Evolutionary conservation across 2,113 vertebrate species (phyloP), one percentile per base, ranked within the genome.

Genomic region (Oryzias melastigma): DNA sequence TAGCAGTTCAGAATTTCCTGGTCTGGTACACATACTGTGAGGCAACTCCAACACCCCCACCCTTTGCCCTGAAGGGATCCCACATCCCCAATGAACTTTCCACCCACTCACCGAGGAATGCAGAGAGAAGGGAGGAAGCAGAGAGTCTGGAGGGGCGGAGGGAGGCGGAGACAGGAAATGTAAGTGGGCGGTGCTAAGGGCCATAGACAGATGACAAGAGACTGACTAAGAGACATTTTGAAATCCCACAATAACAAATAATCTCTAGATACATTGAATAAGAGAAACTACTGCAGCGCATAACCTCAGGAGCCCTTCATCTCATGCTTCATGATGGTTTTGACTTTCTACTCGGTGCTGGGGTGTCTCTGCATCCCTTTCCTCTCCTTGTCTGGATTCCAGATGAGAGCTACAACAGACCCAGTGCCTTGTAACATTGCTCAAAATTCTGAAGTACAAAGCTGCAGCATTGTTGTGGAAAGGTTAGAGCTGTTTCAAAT

Each of bases 81-180:
- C 76, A 81, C 86, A 85, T 84, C 79, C 84, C 82, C 79, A 88
- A 75, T 90, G 87, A 90, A 91, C 89, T 90, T 87, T 89, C 84
- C 87, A 81, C 90, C 89, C 89, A 90, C 89, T 85, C 89, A 85
- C 79, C 63, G 46, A 88, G 75, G 89, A 91, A 91, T 91, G 89
- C 61, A 77, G 80, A 65, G 79, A 72, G 80, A 73, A 77, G 70
- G 58, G 61, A 61, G 67, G 56, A 54, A 60, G 40, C 65, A 48
- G 79, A 59, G 71, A 62, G 68, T 58, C 71, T 54, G 51, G 20
- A 75, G 80, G 80, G 69, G 76, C 69, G 63, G 70, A 57, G 56
- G 69, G 60, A 65, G 65, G 71, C 62, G 69, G 50, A 52, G 71
- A 53, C 58, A 62, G 75, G 57, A 53, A 35, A 58, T 50, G 20